Evolutionary conservation across 2,113 vertebrate genomes (phyloP).

Genomic region (Pangasianodon hypophthalmus): DNA sequence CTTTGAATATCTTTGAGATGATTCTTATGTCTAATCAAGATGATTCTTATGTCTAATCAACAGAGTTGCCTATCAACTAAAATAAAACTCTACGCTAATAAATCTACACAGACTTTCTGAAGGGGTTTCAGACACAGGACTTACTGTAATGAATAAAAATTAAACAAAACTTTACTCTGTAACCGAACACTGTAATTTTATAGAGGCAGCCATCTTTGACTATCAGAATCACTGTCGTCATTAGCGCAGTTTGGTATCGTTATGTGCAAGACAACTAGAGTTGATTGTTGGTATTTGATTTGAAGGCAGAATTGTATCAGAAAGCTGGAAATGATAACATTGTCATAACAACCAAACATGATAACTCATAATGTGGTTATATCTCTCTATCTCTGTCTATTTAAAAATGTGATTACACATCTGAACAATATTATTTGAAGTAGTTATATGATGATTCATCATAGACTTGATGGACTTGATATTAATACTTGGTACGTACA

Average conservation of each 20-base stretch:
- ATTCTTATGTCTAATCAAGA: neutral
- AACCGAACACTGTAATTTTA: neutral
- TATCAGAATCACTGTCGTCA: neutral
- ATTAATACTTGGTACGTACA: neutral
- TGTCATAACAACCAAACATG: neutral
- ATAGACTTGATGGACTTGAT: neutral
- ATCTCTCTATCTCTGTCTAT: neutral
- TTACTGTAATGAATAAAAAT: neutral
- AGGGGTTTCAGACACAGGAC: neutral
- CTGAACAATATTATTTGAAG: neutral
- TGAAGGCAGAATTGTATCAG: neutral
- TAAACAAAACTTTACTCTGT: neutral
- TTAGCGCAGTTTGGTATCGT: neutral
- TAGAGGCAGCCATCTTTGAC: neutral
- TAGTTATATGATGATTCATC: neutral
- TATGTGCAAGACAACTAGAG: neutral
- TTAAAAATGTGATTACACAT: neutral
- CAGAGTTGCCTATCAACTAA: neutral
- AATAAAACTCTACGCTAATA: neutral
- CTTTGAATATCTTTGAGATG: neutral
- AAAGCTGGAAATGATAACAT: neutral
- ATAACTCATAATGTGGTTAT: neutral
- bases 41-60: neutral
- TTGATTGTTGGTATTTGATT: neutral
- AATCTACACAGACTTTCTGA: neutral